Evolutionary conservation across 2,888 invertebrate genomes (phyloP).

Genomic region (Ditylenchus weischeri): DNA sequence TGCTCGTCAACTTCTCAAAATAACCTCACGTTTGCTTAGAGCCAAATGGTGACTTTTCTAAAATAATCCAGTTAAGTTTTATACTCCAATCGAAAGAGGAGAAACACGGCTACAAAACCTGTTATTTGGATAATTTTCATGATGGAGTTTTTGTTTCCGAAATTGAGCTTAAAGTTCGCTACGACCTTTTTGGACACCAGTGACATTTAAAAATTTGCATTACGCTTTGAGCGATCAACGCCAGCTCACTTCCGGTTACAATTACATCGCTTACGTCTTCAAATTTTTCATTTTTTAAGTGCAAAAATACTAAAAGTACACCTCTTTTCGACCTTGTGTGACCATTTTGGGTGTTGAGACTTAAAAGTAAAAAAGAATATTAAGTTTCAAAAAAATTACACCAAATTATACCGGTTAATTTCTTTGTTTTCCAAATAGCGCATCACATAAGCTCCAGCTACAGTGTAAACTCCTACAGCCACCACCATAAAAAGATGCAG

Average conservation of each 20-base stretch:
- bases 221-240: constrained; percentile 38
- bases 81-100: too few relatives aligned
- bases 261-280: constrained; percentile 15
- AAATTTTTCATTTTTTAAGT: background rate
- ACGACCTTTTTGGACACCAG: too few relatives aligned
- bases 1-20: too few relatives aligned
- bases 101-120: too few relatives aligned
- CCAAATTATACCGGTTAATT: constrained; percentile 18
- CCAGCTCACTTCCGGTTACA: constrained; percentile 38
- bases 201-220: constrained; percentile 22
- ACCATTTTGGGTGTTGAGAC: background rate
- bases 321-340: background rate
- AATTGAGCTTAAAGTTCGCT: too few relatives aligned
- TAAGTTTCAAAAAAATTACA: background rate
- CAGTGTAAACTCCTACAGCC: constrained; percentile 46
- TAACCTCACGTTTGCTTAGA: too few relatives aligned
- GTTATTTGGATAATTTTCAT: too few relatives aligned
- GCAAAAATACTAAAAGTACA: background rate
- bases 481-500: constrained; percentile 47
- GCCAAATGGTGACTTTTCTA: too few relatives aligned
- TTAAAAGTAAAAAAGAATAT: background rate
- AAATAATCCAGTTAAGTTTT: too few relatives aligned
- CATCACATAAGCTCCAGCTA: constrained; percentile 50
- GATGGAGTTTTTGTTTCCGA: too few relatives aligned
- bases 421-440: constrained; percentile 42